Base-by-base conservation (phyloP, 2,888 invertebrate genomes). In the Leptopilina myrica region DNA sequence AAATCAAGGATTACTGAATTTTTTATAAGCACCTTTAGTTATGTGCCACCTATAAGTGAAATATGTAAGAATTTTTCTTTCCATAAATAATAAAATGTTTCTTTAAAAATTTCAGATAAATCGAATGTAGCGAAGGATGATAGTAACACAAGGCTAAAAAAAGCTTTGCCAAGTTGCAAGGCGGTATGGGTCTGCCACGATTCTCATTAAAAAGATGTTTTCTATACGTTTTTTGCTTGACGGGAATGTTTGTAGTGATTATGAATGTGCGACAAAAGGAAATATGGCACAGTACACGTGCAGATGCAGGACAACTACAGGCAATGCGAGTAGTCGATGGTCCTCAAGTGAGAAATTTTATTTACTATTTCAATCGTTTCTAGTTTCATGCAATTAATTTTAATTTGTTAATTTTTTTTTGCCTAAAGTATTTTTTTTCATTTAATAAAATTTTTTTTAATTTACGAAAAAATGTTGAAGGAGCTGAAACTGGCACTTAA, bases 121-220 rank as follows among this genome's bases (percentile, higher is more conserved):
- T 80, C 76, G 77, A 76, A 83, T 83, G 79, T 75, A 76, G 79
- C 15, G 33, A 62, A 46, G 53, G 66, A 67, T 65, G 64, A 65
- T 77, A 77, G 79, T 79, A 64, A 78, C 77, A 76, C 59, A 79
- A 76, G 78, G 79, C 80, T 81, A 80, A 78, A 79, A 62, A 76
- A 75, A 76, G 65, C 66, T 64, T 76, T 65, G 80, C 75, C 15
- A 76, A 56, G 82, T 33, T 66, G 73, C 80, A 69, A 76, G 76
- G 79, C 88, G 89, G 89, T 85, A 93, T 93, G 93, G 92, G 93
- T 91, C 92, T 93, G 89, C 93, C 93, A 85, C 93, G 94, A 89
- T 91, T 94, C 86, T 94, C 94, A 80, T 88, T 93, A 82, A 94
- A 93, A 85, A 93, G 93, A 89, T 93, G 93, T 88, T 93, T 94